Evolutionary conservation across 1,140 invertebrate species (phyloP).

Genomic region (Metopolophium dirhodum): DNA sequence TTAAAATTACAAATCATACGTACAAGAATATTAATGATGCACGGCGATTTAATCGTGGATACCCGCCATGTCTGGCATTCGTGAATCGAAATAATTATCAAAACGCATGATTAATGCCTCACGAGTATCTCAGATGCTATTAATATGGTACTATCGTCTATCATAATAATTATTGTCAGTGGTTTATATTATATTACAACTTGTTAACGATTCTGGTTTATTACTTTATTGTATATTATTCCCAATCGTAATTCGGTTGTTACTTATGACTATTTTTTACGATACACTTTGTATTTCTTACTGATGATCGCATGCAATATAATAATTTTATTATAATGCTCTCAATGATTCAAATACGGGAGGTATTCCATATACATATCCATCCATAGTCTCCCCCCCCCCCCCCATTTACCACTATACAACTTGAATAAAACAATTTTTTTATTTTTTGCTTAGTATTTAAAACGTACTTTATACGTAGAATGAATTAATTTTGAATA

Average conservation of each 20-base stretch:
- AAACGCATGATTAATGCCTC: background rate
- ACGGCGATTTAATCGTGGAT: background rate
- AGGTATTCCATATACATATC: too few relatives aligned
- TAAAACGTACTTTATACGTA: too few relatives aligned
- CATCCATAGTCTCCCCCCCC: too few relatives aligned
- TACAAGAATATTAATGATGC: slow-evolving; percentile 16
- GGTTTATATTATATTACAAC: background rate
- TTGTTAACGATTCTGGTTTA: background rate
- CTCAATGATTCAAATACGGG: too few relatives aligned
- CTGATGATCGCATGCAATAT: background rate
- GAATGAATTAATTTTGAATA: too few relatives aligned
- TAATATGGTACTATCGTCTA: background rate
- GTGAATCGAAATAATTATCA: slow-evolving; percentile 8
- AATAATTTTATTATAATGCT: background rate
- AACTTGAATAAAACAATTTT: too few relatives aligned
- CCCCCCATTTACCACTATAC: background rate
- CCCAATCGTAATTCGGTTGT: background rate
- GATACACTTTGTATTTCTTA: background rate
- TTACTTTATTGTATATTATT: background rate
- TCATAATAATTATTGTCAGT: slow-evolving; percentile 9
- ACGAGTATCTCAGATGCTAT: background rate
- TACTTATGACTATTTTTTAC: background rate
- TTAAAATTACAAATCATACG: slow-evolving; percentile 19
- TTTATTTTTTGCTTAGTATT: background rate
- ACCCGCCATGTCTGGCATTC: background rate